Evolutionary conservation across 1,140 invertebrate genomes (phyloP), one percentile per base, ranked within the genome.

Genomic region (Anagrus nilaparvatae): DNA sequence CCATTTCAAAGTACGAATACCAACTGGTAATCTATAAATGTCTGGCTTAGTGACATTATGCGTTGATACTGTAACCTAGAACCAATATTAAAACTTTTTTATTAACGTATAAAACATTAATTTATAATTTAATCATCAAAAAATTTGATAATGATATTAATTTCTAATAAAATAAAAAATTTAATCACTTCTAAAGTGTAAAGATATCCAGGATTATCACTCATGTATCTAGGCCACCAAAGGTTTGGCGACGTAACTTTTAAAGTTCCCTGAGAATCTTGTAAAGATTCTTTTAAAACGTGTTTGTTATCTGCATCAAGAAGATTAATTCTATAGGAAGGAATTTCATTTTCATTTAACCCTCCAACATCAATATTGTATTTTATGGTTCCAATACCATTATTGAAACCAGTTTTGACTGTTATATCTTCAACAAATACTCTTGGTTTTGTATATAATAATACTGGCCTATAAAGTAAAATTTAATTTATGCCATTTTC

Each of bases 141-240:
- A 24, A 14, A 23, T 13, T 3, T 35, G 4, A 21, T 0, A 12
- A 21, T 8, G 1, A 35, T 4, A 4, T 3, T 13, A 21, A 23
- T 35, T 7, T 19, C 23, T 34, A 21, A 4, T 32, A 7, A 30
- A 8, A 27, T 18, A 29, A 14, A 16, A 16, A 24, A 36, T 14
- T 30, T 20, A 21, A 20, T 35, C 18, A 89, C 84, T 73, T 86
- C 76, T 17, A 92, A 60, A 10, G 77, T 82, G 54, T 92, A 92
- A 13, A 87, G 60, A 54, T 93, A 94, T n/a, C 84, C 91, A 7
- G 85, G 84, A 3, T 78, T 60, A 0, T 74, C 60, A 51, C 80
- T 67, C 88, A 94, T 94, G 10, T 87, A 72, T 62, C 83, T 86
- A 0, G 92, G 89, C 92, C 92, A 97, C 92, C 93, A 97, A 5